Percentiles rank a stretch among this genome's conserved stretches.
These are phyloP conservation scores for Rattus rattus DNA, from an alignment of 2,113 vertebrate genomes.

Conservation along the genomic window DNA sequence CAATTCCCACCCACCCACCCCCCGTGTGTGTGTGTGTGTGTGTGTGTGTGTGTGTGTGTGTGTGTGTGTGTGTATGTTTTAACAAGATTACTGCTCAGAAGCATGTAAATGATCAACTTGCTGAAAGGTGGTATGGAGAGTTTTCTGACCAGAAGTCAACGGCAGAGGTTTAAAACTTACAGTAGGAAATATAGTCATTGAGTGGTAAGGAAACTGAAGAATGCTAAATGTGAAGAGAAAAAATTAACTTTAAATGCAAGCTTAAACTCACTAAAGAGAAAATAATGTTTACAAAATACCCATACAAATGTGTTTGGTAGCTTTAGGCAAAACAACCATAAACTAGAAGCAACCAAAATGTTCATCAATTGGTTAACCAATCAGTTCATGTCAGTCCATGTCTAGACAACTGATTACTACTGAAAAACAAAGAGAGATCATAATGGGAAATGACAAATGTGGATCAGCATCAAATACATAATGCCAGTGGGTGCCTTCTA, in stretches of 20 bases:
- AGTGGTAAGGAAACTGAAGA: not conserved
- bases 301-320: not conserved
- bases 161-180: not conserved
- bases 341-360: not conserved
- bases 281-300: not conserved
- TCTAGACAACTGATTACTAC: not conserved
- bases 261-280: not conserved
- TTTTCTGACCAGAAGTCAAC: not conserved
- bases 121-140: not conserved
- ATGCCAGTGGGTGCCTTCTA: not conserved
- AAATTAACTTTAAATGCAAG: not conserved
- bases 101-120: not conserved
- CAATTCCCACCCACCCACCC: not conserved
- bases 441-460: not conserved
- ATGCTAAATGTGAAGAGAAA: not conserved
- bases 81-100: not conserved
- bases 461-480: not conserved
- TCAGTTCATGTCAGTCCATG: not conserved
- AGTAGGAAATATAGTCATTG: not conserved
- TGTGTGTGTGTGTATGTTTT: not conserved
- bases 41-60: not conserved
- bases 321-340: not conserved
- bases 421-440: not conserved
- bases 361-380: not conserved
- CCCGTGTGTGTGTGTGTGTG: not conserved